Percentiles rank a stretch among this genome's conserved stretches.
Conservation (phyloP, 2,888 invertebrate genomes). For the Heliconius cydno region DNA sequence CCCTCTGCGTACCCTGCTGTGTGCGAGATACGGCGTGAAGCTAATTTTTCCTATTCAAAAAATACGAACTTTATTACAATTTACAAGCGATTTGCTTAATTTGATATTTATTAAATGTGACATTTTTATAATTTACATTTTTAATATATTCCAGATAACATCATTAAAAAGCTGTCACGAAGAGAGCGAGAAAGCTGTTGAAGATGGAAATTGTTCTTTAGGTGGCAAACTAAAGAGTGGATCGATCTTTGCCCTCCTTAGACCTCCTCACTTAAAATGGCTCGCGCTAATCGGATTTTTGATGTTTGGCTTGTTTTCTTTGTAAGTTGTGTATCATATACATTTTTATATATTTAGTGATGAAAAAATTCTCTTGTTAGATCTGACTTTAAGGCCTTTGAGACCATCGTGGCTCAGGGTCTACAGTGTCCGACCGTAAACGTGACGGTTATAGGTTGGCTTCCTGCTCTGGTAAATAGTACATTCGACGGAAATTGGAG, state of each 20-base stretch:
- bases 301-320: slow-evolving; percentile 73
- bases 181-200: slow-evolving; percentile 43
- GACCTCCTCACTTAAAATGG: slow-evolving; percentile 73
- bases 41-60: no score
- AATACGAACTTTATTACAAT: no score
- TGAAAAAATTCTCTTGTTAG: background rate
- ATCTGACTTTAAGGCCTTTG: no score
- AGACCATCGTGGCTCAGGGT: no score
- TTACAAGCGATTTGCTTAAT: no score
- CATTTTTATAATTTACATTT: background rate
- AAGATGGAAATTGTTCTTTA: slow-evolving; percentile 49
- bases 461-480: no score
- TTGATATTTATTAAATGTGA: background rate
- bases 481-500: no score
- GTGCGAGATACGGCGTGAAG: no score
- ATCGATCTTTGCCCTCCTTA: slow-evolving; percentile 57
- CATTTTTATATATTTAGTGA: background rate
- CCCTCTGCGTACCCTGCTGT: no score
- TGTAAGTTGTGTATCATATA: slow-evolving; percentile 58
- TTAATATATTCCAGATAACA: slow-evolving; percentile 57
- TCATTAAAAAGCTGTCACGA: slow-evolving; percentile 56
- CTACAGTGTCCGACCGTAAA: no score
- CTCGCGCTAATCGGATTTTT: slow-evolving; percentile 67
- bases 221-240: slow-evolving; percentile 9
- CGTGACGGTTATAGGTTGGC: no score